Percentiles rank a stretch among this genome's conserved stretches.
phyloP scores from a whole-genome alignment of 2,113 vertebrate genomes.

The Urocolius indicus region DNA sequence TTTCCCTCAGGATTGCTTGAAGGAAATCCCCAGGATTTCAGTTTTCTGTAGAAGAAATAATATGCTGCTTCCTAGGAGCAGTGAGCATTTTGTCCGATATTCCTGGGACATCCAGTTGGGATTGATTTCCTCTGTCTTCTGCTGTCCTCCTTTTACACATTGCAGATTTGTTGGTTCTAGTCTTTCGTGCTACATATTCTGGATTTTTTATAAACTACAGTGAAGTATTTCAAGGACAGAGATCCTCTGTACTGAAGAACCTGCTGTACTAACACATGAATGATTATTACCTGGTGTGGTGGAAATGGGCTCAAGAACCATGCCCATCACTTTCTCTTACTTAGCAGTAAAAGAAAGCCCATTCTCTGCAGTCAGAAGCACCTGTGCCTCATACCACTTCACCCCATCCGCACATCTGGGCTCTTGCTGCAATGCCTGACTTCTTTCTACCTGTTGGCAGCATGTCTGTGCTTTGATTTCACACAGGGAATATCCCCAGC shows the following conservation, averaged over 20 bases:
- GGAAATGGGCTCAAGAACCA: not conserved
- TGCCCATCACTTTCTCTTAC: not conserved
- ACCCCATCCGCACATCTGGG: accelerated
- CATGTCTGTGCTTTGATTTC: not conserved
- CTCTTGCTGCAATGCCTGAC: not conserved
- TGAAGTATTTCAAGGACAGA: not conserved
- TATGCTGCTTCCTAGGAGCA: not conserved
- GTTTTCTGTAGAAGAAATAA: not conserved
- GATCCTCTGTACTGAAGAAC: not conserved
- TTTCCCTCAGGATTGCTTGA: not conserved
- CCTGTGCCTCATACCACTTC: not conserved
- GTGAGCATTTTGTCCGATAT: not conserved
- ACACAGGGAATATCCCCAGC: accelerated
- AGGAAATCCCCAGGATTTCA: not conserved
- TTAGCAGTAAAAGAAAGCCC: not conserved
- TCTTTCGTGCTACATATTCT: not conserved
- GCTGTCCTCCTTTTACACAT: not conserved
- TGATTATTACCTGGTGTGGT: not conserved
- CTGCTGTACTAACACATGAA: not conserved
- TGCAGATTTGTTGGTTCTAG: not conserved
- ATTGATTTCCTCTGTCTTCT: not conserved
- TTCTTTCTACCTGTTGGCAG: not conserved
- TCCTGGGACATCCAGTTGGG: not conserved
- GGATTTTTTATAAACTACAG: not conserved
- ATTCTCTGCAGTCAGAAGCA: not conserved